Evolutionary conservation across 2,113 vertebrate genomes (phyloP).

Genomic region (Riparia riparia): DNA sequence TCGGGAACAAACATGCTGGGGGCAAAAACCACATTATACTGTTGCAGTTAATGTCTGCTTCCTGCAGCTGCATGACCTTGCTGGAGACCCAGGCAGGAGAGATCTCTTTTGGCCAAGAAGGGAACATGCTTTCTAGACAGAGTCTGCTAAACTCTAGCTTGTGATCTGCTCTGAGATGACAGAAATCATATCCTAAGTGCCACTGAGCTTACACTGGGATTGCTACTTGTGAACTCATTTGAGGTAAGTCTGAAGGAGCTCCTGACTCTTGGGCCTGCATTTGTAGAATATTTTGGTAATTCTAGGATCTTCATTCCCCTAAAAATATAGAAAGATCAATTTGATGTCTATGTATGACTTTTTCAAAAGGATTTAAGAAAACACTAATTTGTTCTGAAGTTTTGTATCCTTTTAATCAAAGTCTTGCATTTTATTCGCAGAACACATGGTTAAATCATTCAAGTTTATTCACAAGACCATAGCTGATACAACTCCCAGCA

Average conservation of each 20-base stretch:
- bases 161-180: not conserved
- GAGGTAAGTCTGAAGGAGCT: not conserved
- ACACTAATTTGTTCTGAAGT: not conserved
- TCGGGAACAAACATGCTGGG: not conserved
- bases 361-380: not conserved
- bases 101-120: not conserved
- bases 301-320: not conserved
- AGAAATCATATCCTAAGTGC: not conserved
- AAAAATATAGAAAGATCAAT: not conserved
- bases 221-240: not conserved
- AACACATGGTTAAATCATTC: not conserved
- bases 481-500: constrained; percentile 2
- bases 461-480: not conserved
- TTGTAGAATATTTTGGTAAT: not conserved
- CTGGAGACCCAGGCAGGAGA: not conserved
- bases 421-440: not conserved
- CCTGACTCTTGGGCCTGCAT: not conserved
- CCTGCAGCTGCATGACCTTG: not conserved
- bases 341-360: not conserved
- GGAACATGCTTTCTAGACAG: not conserved
- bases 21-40: not conserved
- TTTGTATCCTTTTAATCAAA: not conserved
- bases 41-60: not conserved
- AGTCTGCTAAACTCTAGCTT: not conserved
- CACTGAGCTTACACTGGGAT: not conserved